These are phyloP conservation scores for Brachypodius melanocephalos DNA, from an alignment of 2,113 vertebrate species.

Conservation along the genomic window DNA sequence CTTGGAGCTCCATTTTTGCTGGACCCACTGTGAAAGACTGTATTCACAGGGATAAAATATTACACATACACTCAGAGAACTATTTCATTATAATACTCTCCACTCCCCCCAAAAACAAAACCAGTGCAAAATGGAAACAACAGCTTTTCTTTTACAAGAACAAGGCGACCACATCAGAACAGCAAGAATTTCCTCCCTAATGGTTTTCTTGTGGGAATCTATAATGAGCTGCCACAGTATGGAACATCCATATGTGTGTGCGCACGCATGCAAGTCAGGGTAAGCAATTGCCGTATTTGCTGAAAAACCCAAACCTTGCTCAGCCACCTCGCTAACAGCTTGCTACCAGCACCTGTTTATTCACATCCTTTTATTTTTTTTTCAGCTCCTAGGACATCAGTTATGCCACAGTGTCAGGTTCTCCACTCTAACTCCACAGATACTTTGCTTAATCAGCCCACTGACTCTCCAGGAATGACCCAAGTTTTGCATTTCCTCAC, in stretches of 20 bases:
- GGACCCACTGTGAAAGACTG: not conserved
- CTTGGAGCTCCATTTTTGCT: not conserved
- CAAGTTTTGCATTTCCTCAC: not conserved
- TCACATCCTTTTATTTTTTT: not conserved
- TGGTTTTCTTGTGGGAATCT: constrained; percentile 27
- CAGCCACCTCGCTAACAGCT: not conserved
- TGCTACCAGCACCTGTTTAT: not conserved
- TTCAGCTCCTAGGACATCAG: not conserved
- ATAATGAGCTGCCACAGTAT: not conserved
- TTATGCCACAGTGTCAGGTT: not conserved
- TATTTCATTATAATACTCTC: not conserved
- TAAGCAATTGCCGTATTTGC: not conserved
- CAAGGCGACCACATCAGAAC: constrained; percentile 19
- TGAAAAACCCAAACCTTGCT: not conserved
- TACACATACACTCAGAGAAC: not conserved
- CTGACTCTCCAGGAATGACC: not conserved
- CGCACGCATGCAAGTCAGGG: not conserved
- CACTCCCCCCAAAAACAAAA: not conserved
- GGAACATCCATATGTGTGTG: not conserved
- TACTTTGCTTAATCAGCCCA: not conserved
- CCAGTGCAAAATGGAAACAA: not conserved
- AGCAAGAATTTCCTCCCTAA: not conserved
- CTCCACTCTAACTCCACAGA: not conserved
- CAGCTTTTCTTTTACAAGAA: not conserved
- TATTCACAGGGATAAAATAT: not conserved